Conservation (phyloP, 2,888 invertebrate genomes). For the Penaeus monodon region DNA sequence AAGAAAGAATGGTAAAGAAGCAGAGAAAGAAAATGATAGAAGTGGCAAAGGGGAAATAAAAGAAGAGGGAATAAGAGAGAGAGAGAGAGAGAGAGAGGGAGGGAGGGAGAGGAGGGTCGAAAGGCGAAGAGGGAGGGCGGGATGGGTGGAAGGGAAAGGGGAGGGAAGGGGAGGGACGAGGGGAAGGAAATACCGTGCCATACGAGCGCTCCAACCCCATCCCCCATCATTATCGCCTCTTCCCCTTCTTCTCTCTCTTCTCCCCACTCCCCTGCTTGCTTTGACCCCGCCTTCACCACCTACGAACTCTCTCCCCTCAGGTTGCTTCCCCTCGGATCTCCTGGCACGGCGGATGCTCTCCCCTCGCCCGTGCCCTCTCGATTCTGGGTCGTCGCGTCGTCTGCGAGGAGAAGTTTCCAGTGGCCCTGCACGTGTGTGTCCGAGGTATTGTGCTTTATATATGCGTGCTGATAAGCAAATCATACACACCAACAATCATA, state of each 20-base stretch:
- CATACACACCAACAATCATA: background rate
- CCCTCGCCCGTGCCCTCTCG: background rate
- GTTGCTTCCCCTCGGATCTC: background rate
- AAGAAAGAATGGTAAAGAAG: background rate
- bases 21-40: too few species aligned
- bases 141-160: too few species aligned
- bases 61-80: too few species aligned
- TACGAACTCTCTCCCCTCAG: background rate
- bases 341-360: background rate
- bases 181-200: too few species aligned
- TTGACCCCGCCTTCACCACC: conserved; percentile 2
- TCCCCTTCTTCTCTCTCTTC: background rate
- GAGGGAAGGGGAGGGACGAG: too few species aligned
- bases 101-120: too few species aligned
- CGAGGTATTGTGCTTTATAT: background rate
- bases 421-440: background rate
- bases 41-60: too few species aligned
- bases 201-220: background rate
- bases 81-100: too few species aligned
- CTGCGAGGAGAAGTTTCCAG: background rate
- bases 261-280: background rate
- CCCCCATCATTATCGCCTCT: background rate
- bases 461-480: background rate
- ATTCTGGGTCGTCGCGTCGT: background rate
- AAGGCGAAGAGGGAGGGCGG: too few species aligned